Percentiles rank a stretch among this genome's conserved stretches.
phyloP scores from a whole-genome alignment of 2,888 invertebrate genomes.

The Hypolimnas misippus region DNA sequence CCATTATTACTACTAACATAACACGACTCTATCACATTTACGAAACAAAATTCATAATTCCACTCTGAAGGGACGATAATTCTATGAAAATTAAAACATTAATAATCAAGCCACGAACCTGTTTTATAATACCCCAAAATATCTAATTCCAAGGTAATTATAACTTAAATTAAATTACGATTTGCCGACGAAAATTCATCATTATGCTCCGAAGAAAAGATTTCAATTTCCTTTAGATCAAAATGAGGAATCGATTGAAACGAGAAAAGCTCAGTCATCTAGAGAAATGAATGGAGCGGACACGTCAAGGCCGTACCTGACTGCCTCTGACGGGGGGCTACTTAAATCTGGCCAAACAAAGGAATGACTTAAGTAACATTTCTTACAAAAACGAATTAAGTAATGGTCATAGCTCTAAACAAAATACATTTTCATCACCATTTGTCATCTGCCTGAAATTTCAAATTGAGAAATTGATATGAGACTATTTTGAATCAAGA shows the following conservation, averaged over 20 bases:
- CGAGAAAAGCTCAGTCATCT: constrained; percentile 18
- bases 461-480: too few species aligned
- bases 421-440: too few species aligned
- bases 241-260: constrained; percentile 21
- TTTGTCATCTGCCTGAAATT: too few species aligned
- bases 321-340: constrained; percentile 1
- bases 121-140: not conserved
- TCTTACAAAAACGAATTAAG: too few species aligned
- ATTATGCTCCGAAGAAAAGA: not conserved
- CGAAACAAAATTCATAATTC: not conserved
- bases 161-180: constrained; percentile 5
- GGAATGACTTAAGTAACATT: too few species aligned
- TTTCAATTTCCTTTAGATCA: constrained; percentile 14
- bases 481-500: too few species aligned
- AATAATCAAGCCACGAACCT: not conserved
- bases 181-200: constrained; percentile 3
- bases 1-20: not conserved
- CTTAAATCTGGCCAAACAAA: constrained; percentile 25
- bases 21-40: not conserved
- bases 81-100: not conserved
- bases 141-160: not conserved
- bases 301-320: constrained; percentile 28
- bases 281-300: constrained; percentile 8
- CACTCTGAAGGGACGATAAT: not conserved
- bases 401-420: too few species aligned